These are phyloP conservation scores for Oreochromis grahami DNA, from an alignment of 2,797 vertebrate species.

Conservation along the genomic window DNA sequence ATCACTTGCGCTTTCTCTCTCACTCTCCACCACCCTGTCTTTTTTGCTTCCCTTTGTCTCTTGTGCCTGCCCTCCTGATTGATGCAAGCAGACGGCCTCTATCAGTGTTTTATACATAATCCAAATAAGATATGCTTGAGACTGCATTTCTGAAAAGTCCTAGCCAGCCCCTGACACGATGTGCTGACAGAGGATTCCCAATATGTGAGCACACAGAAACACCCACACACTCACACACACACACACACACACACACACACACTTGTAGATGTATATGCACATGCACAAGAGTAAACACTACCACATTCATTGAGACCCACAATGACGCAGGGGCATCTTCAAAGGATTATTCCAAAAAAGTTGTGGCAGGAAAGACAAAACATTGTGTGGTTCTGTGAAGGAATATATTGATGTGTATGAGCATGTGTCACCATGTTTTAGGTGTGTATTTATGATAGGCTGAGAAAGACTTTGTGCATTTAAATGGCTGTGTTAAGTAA, in stretches of 20 bases:
- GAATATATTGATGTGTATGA: slow-evolving; percentile 29
- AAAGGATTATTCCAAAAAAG: slow-evolving; percentile 62
- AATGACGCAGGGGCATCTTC: slow-evolving; percentile 1
- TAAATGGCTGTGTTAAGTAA: slow-evolving; percentile 63
- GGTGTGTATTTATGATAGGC: slow-evolving; percentile 41
- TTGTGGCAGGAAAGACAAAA: slow-evolving; percentile 59
- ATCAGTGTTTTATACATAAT: slow-evolving; percentile 76
- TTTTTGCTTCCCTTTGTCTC: background rate
- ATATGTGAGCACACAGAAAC: slow-evolving; percentile 1
- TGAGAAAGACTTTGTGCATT: slow-evolving; percentile 49
- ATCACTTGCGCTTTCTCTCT: background rate
- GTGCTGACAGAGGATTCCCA: slow-evolving; percentile 64
- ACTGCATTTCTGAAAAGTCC: slow-evolving; percentile 68
- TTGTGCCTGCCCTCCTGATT: slow-evolving; percentile 41
- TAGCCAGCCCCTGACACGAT: slow-evolving; percentile 57
- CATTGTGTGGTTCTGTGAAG: slow-evolving; percentile 13
- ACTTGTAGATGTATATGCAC: background rate
- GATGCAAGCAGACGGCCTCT: slow-evolving; percentile 62
- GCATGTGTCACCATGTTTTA: slow-evolving; percentile 4
- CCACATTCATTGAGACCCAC: background rate
- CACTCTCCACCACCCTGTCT: background rate
- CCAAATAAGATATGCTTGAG: slow-evolving; percentile 75
- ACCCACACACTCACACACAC: background rate
- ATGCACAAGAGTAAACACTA: background rate
- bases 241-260: background rate